Evolutionary conservation across 2,888 invertebrate species (phyloP), one percentile per base, ranked within the genome.

Genomic region (Antitype chi): DNA sequence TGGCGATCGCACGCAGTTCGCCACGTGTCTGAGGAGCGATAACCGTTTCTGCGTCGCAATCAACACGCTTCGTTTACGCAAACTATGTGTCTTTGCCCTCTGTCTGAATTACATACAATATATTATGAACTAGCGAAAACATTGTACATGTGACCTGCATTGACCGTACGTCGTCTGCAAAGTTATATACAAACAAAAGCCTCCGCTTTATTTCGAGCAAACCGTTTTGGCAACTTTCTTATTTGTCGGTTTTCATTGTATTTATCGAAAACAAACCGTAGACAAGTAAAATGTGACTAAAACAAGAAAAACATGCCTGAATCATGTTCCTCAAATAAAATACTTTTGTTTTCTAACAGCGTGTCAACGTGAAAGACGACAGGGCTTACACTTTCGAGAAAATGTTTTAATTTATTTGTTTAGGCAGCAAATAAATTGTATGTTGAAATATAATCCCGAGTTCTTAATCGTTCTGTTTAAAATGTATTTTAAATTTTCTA

Each of bases 1-100:
- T 89, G 90, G 88, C 82, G 87, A 67, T 75, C 83, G 91, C 94
- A 94, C 94, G 94, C 92, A 90, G 86, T 78, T 62, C 81, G 87
- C 90, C 94, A 94, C 94, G 94, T 94, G 95, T 89, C 82, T 78
- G 62, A 60, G 82, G 62, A 60, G 82, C 87, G 92, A 93, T 93
- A 92, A 92, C 89, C 89, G 88, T 88, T 91, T 91, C 86, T 94
- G 88, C 93, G 92, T 87, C 91, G 91, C 88, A 92, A 90, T 85
- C 87, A 80, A 86, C 81, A 80, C 82, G 78, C 86, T 82, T 80
- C 74, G 76, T 79, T 72, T 82, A 67, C 78, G 74, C 68, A 60
- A 68, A 83, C 80, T 86, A 89, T 87, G 88, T 91, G 89, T 91
- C 91, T 90, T 80, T 84, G 80, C 81, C 85, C 81, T 81, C 63